A percentile compares a stretch with the other conserved stretches of the same genome.
phyloP scores from a whole-genome alignment of 2,797 vertebrate genomes.

The Thaleichthys pacificus region DNA sequence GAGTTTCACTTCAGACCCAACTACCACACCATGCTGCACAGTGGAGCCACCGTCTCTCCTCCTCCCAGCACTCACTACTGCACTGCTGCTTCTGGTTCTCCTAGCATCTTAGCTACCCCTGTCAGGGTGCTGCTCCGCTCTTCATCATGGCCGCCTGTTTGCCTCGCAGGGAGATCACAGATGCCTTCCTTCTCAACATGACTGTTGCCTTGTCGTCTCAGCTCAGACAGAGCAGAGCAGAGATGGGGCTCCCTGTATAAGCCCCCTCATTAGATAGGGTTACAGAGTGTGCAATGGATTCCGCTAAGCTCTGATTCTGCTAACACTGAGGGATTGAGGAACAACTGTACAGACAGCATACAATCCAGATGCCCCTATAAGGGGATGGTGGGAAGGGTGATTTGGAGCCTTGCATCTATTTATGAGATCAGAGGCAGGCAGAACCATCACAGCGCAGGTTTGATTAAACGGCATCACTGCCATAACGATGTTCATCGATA shows the following conservation, averaged over 20 bases:
- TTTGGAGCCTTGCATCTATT: background rate
- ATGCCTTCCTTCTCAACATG: no score
- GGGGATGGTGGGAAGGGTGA: slow-evolving; percentile 16
- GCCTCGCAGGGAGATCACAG: no score
- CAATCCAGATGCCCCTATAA: slow-evolving; percentile 11
- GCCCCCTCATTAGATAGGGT: slow-evolving; percentile 20
- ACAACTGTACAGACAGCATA: slow-evolving; percentile 13
- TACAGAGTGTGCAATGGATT: slow-evolving; percentile 26
- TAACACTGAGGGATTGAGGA: slow-evolving; percentile 27
- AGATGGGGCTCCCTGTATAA: slow-evolving; percentile 8
- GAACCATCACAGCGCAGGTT: slow-evolving; percentile 1
- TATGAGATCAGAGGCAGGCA: background rate
- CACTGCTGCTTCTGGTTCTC: no score
- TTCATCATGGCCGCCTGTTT: no score
- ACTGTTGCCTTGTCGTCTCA: background rate
- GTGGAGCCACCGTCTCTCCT: no score
- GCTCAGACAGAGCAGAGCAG: background rate
- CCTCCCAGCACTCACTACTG: no score
- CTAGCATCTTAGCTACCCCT: no score
- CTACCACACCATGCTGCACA: no score
- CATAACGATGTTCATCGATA: background rate
- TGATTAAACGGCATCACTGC: slow-evolving; percentile 2
- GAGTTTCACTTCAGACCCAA: no score
- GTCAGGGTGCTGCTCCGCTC: no score
- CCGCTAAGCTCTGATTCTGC: slow-evolving; percentile 20